Base-by-base conservation (phyloP, 2,113 vertebrate species). In the Taurulus bubalis region DNA sequence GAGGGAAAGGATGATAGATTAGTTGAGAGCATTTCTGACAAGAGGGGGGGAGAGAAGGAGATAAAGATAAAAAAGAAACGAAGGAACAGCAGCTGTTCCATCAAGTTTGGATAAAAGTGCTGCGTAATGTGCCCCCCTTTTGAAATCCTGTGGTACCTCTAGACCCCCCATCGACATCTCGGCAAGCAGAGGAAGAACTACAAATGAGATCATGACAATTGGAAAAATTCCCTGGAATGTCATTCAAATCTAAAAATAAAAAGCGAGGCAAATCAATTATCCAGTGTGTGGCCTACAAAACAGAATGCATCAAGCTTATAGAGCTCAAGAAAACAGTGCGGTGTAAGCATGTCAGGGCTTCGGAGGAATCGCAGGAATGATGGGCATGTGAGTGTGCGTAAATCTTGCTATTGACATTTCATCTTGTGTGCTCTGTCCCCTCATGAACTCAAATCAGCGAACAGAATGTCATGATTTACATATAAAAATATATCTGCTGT, bases 241-340 rank as follows among this genome's bases (percentile, higher is more conserved):
- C 94, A 95, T 89, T 95, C 93, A 95, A 90, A 86, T 92, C 86
- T 88, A 91, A 85, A 93, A 93, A 90, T 89, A 93, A 82, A 75
- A 91, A 73, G 69, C 77, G 10, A 84, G 75, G 65, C 69, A 83
- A 83, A 88, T 89, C 90, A 77, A 87, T 93, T 92, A 87, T 79
- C 65, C 45, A 38, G 82, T 86, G 84, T 85, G 85, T 77, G 85
- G 75, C 80, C 81, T 80, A 79, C 53, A 88, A 86, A 87, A 86
- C 49, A 87, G 76, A 82, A 47, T 47, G 49, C 14, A 74, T 6
- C 84, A 84, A 78, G 60, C 16, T 30, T 49, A 51, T n/a, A 59
- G 53, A 84, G 76, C 32, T 69, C 28, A 40, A 79, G 63, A 45
- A 15, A 77, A 71, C n/a, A 66, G 68, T n/a, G 12, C 49, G 47